Evolutionary conservation across 1,140 invertebrate genomes (phyloP).

Genomic region (Megathymus violae): DNA sequence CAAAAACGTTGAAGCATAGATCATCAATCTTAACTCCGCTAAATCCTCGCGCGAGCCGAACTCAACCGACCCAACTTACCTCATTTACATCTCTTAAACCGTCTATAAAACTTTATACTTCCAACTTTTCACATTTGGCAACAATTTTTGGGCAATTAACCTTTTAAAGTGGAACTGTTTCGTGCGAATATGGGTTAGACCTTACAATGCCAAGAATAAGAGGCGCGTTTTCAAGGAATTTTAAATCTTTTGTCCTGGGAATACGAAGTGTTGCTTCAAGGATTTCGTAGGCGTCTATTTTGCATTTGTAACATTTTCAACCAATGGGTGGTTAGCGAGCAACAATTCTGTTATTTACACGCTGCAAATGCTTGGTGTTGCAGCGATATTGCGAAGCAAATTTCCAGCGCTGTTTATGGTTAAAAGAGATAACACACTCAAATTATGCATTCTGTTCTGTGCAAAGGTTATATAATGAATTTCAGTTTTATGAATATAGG

Average conservation of each 20-base stretch:
- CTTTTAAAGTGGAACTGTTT: conserved; percentile 48
- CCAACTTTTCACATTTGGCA: conserved; percentile 56
- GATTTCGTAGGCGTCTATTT: conserved; percentile 8
- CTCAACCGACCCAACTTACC: conserved; percentile 31
- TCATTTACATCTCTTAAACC: conserved; percentile 44
- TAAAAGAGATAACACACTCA: conserved; percentile 8
- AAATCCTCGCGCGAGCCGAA: conserved; percentile 18
- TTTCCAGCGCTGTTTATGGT: conserved; percentile 13
- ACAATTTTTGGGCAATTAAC: conserved; percentile 53
- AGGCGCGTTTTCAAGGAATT: conserved; percentile 5
- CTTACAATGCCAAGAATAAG: conserved; percentile 12
- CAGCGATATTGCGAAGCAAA: conserved; percentile 19
- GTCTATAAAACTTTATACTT: conserved; percentile 43
- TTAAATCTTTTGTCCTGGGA: conserved; percentile 10
- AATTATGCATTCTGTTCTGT: conserved; percentile 3
- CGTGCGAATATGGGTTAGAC: conserved; percentile 38
- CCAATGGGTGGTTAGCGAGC: conserved; percentile 26
- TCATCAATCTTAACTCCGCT: conserved; percentile 25
- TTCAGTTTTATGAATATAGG: not conserved
- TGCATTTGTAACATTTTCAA: conserved; percentile 22
- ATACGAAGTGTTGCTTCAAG: conserved; percentile 1
- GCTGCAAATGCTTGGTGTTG: conserved; percentile 8
- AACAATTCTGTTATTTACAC: conserved; percentile 26
- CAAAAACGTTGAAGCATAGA: conserved; percentile 1
- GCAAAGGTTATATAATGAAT: not conserved